These are phyloP conservation scores for Heliconius eleuchia DNA, from an alignment of 1,140 invertebrate species.

Conservation along the genomic window DNA sequence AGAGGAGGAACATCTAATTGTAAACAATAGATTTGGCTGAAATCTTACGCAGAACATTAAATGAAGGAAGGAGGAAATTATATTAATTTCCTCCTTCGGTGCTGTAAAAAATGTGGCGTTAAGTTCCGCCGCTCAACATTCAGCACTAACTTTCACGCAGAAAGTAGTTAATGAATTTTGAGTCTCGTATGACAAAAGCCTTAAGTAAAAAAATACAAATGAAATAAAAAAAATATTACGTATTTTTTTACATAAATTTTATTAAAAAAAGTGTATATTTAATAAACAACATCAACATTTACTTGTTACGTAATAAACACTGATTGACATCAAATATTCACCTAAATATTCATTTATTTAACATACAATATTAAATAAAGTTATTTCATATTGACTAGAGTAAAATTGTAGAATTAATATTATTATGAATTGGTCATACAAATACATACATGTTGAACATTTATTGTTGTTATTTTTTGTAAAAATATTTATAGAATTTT, in stretches of 20 bases:
- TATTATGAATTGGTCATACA: not conserved
- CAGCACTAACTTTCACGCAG: too few relatives aligned
- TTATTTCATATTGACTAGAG: conserved; percentile 18
- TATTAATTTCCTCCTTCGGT: too few relatives aligned
- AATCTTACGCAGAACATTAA: too few relatives aligned
- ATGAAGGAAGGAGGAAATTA: too few relatives aligned
- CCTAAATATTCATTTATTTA: not conserved
- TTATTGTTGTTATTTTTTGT: not conserved
- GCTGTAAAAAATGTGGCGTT: too few relatives aligned
- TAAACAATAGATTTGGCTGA: too few relatives aligned
- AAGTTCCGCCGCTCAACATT: too few relatives aligned
- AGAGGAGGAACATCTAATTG: too few relatives aligned
- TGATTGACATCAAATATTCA: conserved; percentile 16
- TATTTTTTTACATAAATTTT: conserved; percentile 15
- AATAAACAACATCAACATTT: conserved; percentile 19
- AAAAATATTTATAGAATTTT: too few relatives aligned
- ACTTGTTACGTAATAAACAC: conserved; percentile 18
- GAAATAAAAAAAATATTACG: not conserved
- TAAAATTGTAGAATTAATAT: conserved; percentile 7
- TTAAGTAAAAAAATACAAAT: not conserved
- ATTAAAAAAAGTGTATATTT: conserved; percentile 26
- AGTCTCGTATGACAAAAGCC: too few relatives aligned
- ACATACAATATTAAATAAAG: not conserved
- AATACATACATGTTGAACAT: not conserved
- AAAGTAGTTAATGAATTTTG: too few relatives aligned